Base-by-base conservation (phyloP, 2,888 invertebrate species). In the Argyresthia goedartella region DNA sequence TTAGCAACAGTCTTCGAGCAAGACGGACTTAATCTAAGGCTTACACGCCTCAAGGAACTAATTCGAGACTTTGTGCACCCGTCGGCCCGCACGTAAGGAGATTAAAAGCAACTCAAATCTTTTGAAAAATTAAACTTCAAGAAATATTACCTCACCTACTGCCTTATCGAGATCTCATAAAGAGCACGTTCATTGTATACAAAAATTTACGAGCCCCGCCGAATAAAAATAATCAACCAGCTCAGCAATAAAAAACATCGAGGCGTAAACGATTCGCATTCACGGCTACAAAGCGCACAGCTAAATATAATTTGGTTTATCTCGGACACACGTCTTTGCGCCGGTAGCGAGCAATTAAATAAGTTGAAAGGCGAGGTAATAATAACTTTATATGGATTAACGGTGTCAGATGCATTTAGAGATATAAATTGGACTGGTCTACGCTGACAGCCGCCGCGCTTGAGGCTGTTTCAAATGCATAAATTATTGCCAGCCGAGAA, bases 331-430 rank as follows among this genome's bases (percentile, higher is more conserved):
- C 63, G 70, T 72, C 70, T 73, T 78, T 74, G 77, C 77, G 67
- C 67, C 71, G 67, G 77, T 78, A 73, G 77, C 75, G n/a, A 39
- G 39, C 75, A 80, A 80, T 81, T 79, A 80, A 78, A 70, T 71
- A 66, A 62, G 71, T 74, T 73, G 72, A 75, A 76, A 76, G 72
- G 71, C 73, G 71, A 72, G 64, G 72, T 67, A 71, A 72, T 77
- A 81, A 78, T 81, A 77, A 76, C 76, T 81, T 76, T 77, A 80
- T 79, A 78, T 73, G 75, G 78, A 78, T 76, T 75, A 78, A 76
- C 69, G 72, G 69, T 76, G 77, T 78, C 79, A 77, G 78, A 78
- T 76, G 71, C 75, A 72, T 73, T 76, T 69, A 71, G 60, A 74
- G 77, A 81, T 79, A 78, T 63, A 63, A 63, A 60, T 61, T 53